These are phyloP conservation scores for Tribolium castaneum DNA, from an alignment of 1,140 invertebrate species.

Conservation along the genomic window DNA sequence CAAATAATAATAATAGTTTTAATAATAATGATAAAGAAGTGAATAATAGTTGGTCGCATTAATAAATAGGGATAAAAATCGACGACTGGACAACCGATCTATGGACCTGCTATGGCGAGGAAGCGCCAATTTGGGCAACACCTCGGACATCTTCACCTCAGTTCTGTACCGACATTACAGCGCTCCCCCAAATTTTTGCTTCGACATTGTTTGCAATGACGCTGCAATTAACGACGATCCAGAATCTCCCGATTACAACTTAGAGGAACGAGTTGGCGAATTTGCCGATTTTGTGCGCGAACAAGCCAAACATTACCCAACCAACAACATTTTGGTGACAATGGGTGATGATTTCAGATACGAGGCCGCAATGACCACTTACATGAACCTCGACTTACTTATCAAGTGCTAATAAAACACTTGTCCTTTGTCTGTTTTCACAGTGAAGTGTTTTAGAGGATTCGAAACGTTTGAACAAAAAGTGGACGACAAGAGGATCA, in stretches of 20 bases:
- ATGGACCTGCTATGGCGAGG: slow-evolving; percentile 83
- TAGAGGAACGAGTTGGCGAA: slow-evolving; percentile 64
- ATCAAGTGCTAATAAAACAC: slow-evolving; percentile 68
- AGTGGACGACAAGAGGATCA: slow-evolving; percentile 64
- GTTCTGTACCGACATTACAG: slow-evolving; percentile 71
- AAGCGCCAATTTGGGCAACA: slow-evolving; percentile 66
- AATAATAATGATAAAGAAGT: too few relatives aligned
- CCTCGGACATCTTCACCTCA: slow-evolving; percentile 35
- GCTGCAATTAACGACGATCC: slow-evolving; percentile 70
- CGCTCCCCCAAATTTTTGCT: slow-evolving; percentile 77
- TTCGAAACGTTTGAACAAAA: slow-evolving; percentile 43
- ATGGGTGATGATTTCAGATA: slow-evolving; percentile 62
- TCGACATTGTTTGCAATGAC: slow-evolving; percentile 76
- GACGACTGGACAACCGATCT: slow-evolving; percentile 70
- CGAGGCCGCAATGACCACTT: slow-evolving; percentile 70
- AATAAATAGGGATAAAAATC: slow-evolving; percentile 71
- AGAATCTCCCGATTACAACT: slow-evolving; percentile 66
- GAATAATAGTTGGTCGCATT: too few relatives aligned
- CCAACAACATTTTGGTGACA: slow-evolving; percentile 54
- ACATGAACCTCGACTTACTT: slow-evolving; percentile 77
- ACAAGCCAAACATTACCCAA: slow-evolving; percentile 45
- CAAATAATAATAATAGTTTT: too few relatives aligned
- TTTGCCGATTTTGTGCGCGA: slow-evolving; percentile 63
- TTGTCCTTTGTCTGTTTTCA: neutral
- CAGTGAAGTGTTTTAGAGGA: slow-evolving; percentile 39